These are phyloP conservation scores for Eurosta solidaginis DNA, from an alignment of 1,140 invertebrate species.

Conservation along the genomic window DNA sequence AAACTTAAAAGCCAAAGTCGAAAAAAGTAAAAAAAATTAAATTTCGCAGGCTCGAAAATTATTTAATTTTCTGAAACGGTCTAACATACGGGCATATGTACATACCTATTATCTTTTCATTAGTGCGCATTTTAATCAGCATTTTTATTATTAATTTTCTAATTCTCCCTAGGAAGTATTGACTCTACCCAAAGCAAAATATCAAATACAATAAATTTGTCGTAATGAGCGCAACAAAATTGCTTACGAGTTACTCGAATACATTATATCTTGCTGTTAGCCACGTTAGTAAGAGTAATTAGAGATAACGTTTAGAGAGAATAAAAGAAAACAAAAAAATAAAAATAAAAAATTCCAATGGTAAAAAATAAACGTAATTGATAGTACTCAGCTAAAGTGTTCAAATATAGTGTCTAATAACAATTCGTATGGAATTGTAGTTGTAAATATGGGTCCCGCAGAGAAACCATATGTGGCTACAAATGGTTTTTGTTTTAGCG, in stretches of 20 bases:
- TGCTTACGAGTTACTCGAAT: neutral
- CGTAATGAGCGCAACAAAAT: neutral
- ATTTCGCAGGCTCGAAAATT: no score
- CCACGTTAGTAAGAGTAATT: neutral
- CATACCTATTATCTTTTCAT: neutral
- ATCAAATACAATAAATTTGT: neutral
- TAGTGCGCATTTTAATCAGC: no score
- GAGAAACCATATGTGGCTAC: slow-evolving; percentile 1
- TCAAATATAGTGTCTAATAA: neutral
- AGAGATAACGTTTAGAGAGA: no score
- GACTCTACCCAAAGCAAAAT: neutral
- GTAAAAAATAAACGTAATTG: neutral
- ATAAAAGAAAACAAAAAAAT: neutral
- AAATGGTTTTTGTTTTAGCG: neutral
- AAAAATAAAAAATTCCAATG: neutral
- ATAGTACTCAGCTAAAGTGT: slow-evolving; percentile 8
- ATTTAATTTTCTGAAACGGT: neutral
- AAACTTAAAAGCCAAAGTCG: no score
- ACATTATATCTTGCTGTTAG: neutral
- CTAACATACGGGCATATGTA: neutral
- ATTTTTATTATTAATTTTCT: neutral
- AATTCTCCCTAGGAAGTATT: no score
- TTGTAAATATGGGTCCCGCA: neutral
- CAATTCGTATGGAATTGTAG: neutral
- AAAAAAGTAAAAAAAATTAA: no score